Evolutionary conservation across 35 echinoderm and acorn worm genomes (phyloP), one percentile per base, ranked within the genome.

Genomic region (Diadema setosum): DNA sequence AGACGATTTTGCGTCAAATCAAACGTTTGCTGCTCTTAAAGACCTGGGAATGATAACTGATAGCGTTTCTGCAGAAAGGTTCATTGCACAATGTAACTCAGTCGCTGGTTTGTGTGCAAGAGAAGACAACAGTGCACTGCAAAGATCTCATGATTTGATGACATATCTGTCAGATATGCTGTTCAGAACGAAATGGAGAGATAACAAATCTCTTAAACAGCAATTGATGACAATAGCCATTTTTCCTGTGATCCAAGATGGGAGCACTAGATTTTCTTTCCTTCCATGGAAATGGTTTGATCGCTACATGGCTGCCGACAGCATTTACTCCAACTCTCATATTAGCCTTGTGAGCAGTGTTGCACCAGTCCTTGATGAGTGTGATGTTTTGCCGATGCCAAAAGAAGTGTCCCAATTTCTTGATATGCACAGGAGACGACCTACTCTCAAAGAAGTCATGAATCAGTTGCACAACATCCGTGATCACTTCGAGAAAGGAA

Each of bases 11-110:
- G 35, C 34, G 17, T 6, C 6, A 21, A 32, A 34, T 21, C 49
- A 46, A 7, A 61, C 63, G 11, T 42, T 92, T 5, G 26, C 78
- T 0, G 81, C 90, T 7, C 74, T 92, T 9, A 31, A 0, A 35
- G 15, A 86, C 17, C 43, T 87, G 25, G 90, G 90, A 27, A 92
- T 92, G 90, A 67, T 57, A 16, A 78, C 16, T n/a, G 39, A 78
- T 20, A 9, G 7, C 37, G 7, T 78, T 44, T 5, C 24, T 78
- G 37, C 39, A 17, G 36, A 78, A 3, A 25, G 16, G 8, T 78
- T 78, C 73, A 17, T 78, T 9, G 40, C 29, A 7, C 36, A 41
- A n/a, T 78, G 73, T 18, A n/a, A 78, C 6, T n/a, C 73, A n/a
- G 73, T 78, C 17, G 15, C 39, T 18, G 44, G 24, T 18, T 21